Base-by-base conservation (phyloP, 2,888 invertebrate species). In the Pharmacophagus antenor region DNA sequence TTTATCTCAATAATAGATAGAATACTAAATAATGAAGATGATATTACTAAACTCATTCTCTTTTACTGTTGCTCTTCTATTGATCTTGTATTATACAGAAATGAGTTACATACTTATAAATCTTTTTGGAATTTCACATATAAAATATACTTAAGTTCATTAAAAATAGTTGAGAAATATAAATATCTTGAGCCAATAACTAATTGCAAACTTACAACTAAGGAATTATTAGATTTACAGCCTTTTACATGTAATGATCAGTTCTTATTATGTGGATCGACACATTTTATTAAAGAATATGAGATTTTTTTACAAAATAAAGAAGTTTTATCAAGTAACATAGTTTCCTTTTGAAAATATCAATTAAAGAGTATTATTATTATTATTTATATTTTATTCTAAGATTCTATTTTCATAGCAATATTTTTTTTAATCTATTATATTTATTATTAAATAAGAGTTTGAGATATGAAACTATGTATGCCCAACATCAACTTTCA, bases 41-140 rank as follows among this genome's bases (percentile, higher is more conserved):
- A 95, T 71, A 92, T 93, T 68, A 94, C 93, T 0, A 86, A 91
- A 73, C 73, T 96, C 41, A 78, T 87, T 58, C 86, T 96, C 63
- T 78, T 92, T 58, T 94, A 92, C 71, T 94, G 94, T 69, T 94
- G 94, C 73, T 79, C 85, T 65, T 86, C 83, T 65, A 74, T 92
- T 53, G 74, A 92, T 7, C 91, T 92, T 62, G 91, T 95, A 63
- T 84, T 94, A 59, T 90, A 96, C 58, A 91, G 94, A 62, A 79
- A 93, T 8, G 88, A 93, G 63, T 73, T 96, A 15, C 91, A 93
- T 67, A 79, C 87, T 10, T 93, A 92, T 67, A 84, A 85, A 27
- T 82, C 86, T 23, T 93, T 88, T 78, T 96, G 96, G 96, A 96
- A 96, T 84, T 96, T 96, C 75, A 84, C 82, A n/a, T 93, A 93